A percentile compares a stretch with the other conserved stretches of the same genome.
phyloP scores from a whole-genome alignment of 2,888 invertebrate species.

The Catocala sponsa region DNA sequence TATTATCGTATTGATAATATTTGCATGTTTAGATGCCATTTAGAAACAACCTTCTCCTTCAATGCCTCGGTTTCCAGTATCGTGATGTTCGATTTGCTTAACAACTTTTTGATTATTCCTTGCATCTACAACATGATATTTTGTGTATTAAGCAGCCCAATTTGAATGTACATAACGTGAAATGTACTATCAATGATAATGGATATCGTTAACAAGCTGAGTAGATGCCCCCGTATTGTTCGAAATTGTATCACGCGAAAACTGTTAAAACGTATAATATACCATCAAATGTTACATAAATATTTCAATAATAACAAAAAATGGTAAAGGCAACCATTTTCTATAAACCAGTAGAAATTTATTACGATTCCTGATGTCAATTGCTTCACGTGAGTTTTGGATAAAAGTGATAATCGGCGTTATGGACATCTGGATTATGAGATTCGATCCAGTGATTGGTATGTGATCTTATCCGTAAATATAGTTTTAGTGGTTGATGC shows the following conservation, averaged over 20 bases:
- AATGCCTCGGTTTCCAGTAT: conserved; percentile 22
- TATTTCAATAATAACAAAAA: too few species aligned
- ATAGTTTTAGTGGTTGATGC: too few species aligned
- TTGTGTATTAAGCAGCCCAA: conserved; percentile 26
- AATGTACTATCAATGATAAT: conserved; percentile 38
- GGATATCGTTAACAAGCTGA: conserved; percentile 16
- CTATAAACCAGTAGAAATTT: too few species aligned
- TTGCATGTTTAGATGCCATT: conserved; percentile 59
- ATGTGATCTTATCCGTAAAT: too few species aligned
- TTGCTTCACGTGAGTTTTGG: too few species aligned
- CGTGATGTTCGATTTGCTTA: conserved; percentile 41
- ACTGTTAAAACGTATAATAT: conserved; percentile 2
- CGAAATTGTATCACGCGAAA: conserved; percentile 27
- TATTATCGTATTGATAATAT: conserved; percentile 49
- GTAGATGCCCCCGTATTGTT: conserved; percentile 23
- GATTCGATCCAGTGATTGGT: too few species aligned
- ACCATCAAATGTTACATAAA: background rate
- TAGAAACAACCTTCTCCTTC: conserved; percentile 35
- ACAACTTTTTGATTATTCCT: conserved; percentile 50
- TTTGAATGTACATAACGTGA: conserved; percentile 39
- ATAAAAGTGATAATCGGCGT: too few species aligned
- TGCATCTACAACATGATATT: conserved; percentile 30
- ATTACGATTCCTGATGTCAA: too few species aligned
- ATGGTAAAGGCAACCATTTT: too few species aligned
- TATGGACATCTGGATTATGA: too few species aligned